Evolutionary conservation across 2,797 vertebrate species (phyloP), one percentile per base, ranked within the genome.

Genomic region (Sarcophilus harrisii): DNA sequence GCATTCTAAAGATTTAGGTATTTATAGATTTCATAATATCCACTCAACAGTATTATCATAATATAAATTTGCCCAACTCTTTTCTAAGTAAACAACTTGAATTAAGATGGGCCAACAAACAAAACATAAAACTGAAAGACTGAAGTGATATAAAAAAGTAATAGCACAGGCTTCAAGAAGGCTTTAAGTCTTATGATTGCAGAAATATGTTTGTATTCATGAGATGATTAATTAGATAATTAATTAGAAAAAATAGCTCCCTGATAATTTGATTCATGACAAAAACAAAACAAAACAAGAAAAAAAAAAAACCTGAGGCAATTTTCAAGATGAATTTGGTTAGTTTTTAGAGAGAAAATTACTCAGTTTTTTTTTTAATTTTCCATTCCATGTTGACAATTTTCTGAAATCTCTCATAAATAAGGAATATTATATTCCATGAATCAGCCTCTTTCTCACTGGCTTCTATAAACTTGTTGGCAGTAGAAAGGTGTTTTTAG

Each of bases 31-130:
- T 95, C 94, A 10, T 12, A 45, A n/a, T 21, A 81, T 94, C 98
- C 94, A 96, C 97, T 96, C 95, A 97, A 58, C 90, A 92, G 89
- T 92, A 57, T 57, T 93, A 92, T 92, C 91, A 62, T 0, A 0
- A 91, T 0, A 90, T 97, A 97, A 98, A 98, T 97, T 97, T 98
- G 96, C 73, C 94, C 87, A 94, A 94, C 97, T 95, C 98, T 97
- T 29, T 57, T 95, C 93, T 81, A 0, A 95, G 96, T 97, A 87
- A 87, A 87, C n/a, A 81, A 87, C 45, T 49, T 49, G 24, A 87
- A 27, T 87, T 87, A 27, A 87, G 10, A 45, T 49, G 38, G 38
- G 73, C 3, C 97, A 93, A 98, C 98, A 96, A 90, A 96, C 95
- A 96, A 98, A 98, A 96, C 96, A 90, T 58, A 57, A 66, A 91